Percentiles rank a stretch among this genome's conserved stretches.
Conservation (phyloP, 2,797 vertebrate genomes). For the Ispidina lecontei region DNA sequence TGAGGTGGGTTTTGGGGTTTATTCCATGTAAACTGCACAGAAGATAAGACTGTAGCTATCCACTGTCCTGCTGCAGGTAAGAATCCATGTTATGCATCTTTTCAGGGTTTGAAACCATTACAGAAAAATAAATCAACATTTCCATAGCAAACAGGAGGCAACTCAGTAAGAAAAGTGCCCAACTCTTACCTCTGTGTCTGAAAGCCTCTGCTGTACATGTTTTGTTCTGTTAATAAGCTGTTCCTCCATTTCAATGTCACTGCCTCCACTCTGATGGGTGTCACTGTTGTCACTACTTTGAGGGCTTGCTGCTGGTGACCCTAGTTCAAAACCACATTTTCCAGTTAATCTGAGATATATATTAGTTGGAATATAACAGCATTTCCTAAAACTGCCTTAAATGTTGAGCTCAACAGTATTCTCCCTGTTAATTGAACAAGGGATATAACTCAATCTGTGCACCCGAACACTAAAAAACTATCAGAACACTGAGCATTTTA, state of each 20-base stretch:
- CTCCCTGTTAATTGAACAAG: not conserved
- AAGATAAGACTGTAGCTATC: not conserved
- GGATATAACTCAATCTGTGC: not conserved
- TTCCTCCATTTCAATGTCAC: constrained; percentile 98
- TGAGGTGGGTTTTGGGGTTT: not conserved
- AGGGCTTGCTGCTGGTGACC: constrained; percentile 94
- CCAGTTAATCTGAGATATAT: constrained; percentile 23
- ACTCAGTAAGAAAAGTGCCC: not conserved
- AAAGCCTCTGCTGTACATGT: constrained; percentile 92
- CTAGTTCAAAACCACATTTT: constrained; percentile 76
- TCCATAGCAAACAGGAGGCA: not conserved
- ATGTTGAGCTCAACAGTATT: not conserved
- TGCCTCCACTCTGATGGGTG: constrained; percentile 96
- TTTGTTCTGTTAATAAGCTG: constrained; percentile 92
- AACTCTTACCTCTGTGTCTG: constrained; percentile 91
- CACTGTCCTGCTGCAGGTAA: not conserved
- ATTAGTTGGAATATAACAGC: not conserved
- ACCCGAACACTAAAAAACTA: not conserved
- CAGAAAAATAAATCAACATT: not conserved
- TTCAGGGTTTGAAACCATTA: not conserved
- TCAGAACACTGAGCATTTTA: not conserved
- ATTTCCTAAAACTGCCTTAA: not conserved
- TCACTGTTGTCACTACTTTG: constrained; percentile 99
- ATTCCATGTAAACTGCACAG: not conserved
- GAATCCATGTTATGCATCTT: not conserved